Evolutionary conservation across 2,888 invertebrate species (phyloP), one percentile per base, ranked within the genome.

Genomic region (Antheraea assamensis): DNA sequence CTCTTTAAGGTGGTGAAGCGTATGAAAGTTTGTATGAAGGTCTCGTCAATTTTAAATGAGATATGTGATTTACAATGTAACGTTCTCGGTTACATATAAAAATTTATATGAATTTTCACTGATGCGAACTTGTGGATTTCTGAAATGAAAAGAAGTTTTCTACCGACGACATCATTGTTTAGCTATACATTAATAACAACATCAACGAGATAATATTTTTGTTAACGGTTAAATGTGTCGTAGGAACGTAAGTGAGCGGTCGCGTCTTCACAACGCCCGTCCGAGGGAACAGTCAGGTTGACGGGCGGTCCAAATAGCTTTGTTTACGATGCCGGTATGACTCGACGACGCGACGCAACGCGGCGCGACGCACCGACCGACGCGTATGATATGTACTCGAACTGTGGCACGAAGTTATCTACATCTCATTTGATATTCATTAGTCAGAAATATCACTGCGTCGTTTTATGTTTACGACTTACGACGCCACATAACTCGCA

Each of bases 361-460:
- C 15, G 61, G n/a, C 61, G 27, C 2, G 27, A 64, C 10, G 61
- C 61, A 30, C 15, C 27, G 27, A 17, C 17, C 15, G 61, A n/a
- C 61, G 27, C 2, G 27, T 15, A 30, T 27, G 61, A 64, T 64
- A 64, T 30, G 61, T 64, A 64, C 17, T 30, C 61, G n/a, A 30
- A 64, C 30, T 64, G 61, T 64, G 30, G 15, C 7, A 64, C 27
- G 61, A 64, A 30, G 61, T 64, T 64, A 64, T 64, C 61, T 64
- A 27, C 61, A 64, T 5, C 61, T 30, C 61, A 64, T 64, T 64
- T 64, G 61, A 64, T 64, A 64, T 64, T 64, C 61, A 64, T 64
- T 64, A 64, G 61, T 64, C 17, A 64, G 61, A 30, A 64, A 64
- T 64, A 64, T 64, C 61, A 64, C 30, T 30, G 61, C 30, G 27